Conservation (phyloP, 1,140 invertebrate genomes). For the Bombus consobrinus region DNA sequence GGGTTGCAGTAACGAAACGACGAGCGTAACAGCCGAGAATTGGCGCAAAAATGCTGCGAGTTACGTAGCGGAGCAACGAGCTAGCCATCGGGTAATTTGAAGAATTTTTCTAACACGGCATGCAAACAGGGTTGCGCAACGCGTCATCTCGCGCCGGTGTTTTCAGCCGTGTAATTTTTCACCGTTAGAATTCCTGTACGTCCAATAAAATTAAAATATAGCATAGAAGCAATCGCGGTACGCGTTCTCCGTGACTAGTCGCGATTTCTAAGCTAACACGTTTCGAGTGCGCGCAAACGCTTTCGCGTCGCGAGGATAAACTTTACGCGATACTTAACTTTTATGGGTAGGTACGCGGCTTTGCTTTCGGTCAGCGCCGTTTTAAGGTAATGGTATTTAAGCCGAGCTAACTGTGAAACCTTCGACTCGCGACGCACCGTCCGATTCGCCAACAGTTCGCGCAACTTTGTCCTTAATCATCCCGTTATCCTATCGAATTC, state of each 20-base stretch:
- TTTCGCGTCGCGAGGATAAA: conserved; percentile 19
- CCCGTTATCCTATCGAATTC: too few relatives aligned
- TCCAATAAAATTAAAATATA: conserved; percentile 52
- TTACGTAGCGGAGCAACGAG: background rate
- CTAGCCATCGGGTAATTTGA: background rate
- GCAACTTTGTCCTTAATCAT: background rate
- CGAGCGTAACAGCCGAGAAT: background rate
- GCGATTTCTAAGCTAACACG: background rate
- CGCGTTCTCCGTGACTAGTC: background rate
- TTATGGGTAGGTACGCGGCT: conserved; percentile 17
- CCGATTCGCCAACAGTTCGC: background rate
- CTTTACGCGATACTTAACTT: conserved; percentile 32
- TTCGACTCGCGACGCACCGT: background rate
- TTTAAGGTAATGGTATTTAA: conserved; percentile 21
- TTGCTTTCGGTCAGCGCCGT: conserved; percentile 14
- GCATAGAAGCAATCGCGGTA: background rate
- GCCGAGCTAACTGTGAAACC: background rate
- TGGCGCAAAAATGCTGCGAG: background rate
- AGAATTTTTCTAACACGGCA: background rate
- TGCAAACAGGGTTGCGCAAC: conserved; percentile 2
- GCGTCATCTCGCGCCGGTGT: too few relatives aligned
- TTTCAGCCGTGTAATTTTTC: conserved; percentile 20
- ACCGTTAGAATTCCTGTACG: conserved; percentile 23
- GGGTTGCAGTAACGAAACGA: background rate
- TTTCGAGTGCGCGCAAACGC: background rate